A percentile compares a stretch with the other conserved stretches of the same genome.
These are phyloP conservation scores for Agelastica alni DNA, from an alignment of 2,888 invertebrate genomes.

Conservation along the genomic window DNA sequence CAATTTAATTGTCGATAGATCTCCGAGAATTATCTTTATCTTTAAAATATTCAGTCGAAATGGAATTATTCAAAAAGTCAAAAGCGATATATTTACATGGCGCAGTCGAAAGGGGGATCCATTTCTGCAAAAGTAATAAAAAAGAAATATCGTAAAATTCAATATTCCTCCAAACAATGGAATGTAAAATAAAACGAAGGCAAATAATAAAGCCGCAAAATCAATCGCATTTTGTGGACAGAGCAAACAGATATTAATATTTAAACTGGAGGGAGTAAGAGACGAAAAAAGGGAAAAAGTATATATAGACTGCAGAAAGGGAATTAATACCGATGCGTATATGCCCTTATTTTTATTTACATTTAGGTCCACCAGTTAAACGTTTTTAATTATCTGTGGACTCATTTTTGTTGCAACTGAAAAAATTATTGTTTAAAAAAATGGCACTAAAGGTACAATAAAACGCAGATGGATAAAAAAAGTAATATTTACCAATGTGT, in stretches of 20 bases:
- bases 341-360: too few relatives aligned
- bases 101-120: neutral
- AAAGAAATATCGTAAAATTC: constrained; percentile 39
- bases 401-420: too few relatives aligned
- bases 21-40: neutral
- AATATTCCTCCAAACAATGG: constrained; percentile 42
- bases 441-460: too few relatives aligned
- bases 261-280: constrained; percentile 37
- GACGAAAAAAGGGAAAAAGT: constrained; percentile 9
- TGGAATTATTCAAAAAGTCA: constrained; percentile 3
- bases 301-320: constrained; percentile 1
- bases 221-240: constrained; percentile 49
- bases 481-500: too few relatives aligned
- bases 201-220: constrained; percentile 48
- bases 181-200: constrained; percentile 45
- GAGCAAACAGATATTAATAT: constrained; percentile 47
- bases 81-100: constrained; percentile 16
- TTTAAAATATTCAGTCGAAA: neutral
- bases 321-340: constrained; percentile 4
- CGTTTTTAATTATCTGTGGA: too few relatives aligned
- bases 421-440: too few relatives aligned
- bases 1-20: too few relatives aligned
- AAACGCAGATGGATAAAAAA: too few relatives aligned
- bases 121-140: constrained; percentile 35
- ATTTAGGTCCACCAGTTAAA: too few relatives aligned